Conservation (phyloP, 2,888 invertebrate genomes). For the Xylota sylvarum region DNA sequence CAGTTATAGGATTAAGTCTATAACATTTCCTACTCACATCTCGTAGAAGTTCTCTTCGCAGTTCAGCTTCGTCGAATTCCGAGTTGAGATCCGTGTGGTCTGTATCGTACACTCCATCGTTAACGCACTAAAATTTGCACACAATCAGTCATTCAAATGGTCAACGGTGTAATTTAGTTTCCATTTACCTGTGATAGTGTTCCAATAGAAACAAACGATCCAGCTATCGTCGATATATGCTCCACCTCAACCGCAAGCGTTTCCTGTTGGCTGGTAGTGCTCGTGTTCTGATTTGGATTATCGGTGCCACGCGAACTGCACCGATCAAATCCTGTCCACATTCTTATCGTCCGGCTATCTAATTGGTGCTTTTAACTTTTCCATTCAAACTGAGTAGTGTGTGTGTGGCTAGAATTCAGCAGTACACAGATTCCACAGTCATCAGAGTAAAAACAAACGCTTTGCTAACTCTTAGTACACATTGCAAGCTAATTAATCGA, state of each 20-base stretch:
- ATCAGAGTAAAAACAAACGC: neutral
- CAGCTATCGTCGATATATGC: constrained; percentile 90
- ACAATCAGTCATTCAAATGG: constrained; percentile 16
- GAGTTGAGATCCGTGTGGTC: constrained; percentile 93
- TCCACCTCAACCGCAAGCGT: constrained; percentile 87
- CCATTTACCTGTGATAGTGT: constrained; percentile 86
- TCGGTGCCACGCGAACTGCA: constrained; percentile 83
- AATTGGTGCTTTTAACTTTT: constrained; percentile 60
- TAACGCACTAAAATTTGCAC: constrained; percentile 82
- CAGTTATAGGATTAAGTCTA: constrained; percentile 17
- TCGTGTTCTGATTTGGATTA: constrained; percentile 80
- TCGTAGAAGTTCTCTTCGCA: constrained; percentile 90
- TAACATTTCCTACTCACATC: constrained; percentile 88
- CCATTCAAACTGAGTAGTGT: constrained; percentile 57
- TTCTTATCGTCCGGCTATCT: constrained; percentile 74
- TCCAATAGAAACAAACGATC: constrained; percentile 88
- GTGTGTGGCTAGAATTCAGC: neutral
- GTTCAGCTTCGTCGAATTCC: constrained; percentile 92
- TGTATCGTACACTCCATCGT: constrained; percentile 90
- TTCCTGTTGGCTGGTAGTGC: constrained; percentile 86
- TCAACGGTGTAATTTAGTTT: neutral
- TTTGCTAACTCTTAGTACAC: constrained; percentile 40
- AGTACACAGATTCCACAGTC: neutral
- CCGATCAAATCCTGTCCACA: constrained; percentile 82
- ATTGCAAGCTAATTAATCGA: neutral